Evolutionary conservation across 1,140 invertebrate genomes (phyloP), one percentile per base, ranked within the genome.

Genomic region (Reticulitermes speratus): DNA sequence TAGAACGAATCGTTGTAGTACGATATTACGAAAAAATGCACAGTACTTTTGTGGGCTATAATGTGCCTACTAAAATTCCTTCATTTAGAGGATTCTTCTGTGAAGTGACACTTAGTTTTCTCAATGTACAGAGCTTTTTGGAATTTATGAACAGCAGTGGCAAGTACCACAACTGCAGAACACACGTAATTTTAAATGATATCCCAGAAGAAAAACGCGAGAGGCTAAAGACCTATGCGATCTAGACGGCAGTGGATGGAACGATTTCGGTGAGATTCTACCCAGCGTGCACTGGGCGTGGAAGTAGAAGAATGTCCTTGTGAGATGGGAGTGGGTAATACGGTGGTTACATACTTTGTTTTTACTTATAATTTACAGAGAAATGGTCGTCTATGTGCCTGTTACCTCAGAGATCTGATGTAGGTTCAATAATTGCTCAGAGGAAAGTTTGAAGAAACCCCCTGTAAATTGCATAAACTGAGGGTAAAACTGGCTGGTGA

Each of bases 231-330:
- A 30, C 65, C 25, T 75, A 7, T 30, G 65, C n/a, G 65, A 75
- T 75, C 25, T 75, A 75, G 65, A 3, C n/a, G 65, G 65, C 65
- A 30, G 65, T 75, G 65, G 65, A n/a, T 75, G 65, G 7, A 75
- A 30, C 25, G 65, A 75, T 84, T 84, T 44, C 83, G 44, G 21
- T 84, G 83, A 45, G 9, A 45, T 44, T 84, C 83, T 84, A 84
- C 83, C 83, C 83, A 84, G 32, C 44, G 48, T 84, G 83, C 83
- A 84, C 21, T 84, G 83, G 83, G 44, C 83, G 83, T 84, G 83
- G 83, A 52, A 84, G 83, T 84, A 75, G 83, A 84, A 84, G 83
- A 84, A 84, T 84, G 83, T 84, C 83, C 83, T 84, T 84, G 83
- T 84, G 48, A 44, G 44, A 84, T 44, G 83, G 83, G 83, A 84